Evolutionary conservation across 2,113 vertebrate species (phyloP), one percentile per base, ranked within the genome.

Genomic region (Toxotes jaculatrix): DNA sequence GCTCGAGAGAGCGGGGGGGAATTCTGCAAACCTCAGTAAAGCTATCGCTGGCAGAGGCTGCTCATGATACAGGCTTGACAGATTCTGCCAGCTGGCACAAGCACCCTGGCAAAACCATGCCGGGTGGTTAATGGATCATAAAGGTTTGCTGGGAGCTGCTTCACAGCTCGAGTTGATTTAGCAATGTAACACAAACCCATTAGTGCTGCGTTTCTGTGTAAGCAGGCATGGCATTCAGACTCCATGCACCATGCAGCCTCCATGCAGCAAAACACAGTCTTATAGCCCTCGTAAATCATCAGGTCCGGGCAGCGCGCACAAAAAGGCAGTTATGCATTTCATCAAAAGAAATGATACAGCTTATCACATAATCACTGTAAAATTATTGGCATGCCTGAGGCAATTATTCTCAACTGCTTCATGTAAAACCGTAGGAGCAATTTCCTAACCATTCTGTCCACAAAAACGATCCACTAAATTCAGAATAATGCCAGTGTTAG

Each of bases 91-190:
- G 87, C 91, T 94, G 89, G 90, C 93, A 85, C 36, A 13, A 27
- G 47, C 23, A 2, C 76, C 61, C 79, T 93, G 87, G 92, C 90
- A 91, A 84, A 87, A 90, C 64, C 67, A 4, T 84, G 84, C 84
- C 69, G 78, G 63, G 65, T 79, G 82, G 84, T 89, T 90, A 91
- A 93, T 93, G 87, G 84, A 93, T 93, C 91, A 86, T 92, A 90
- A 93, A 92, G 81, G 84, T 93, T 92, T 87, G 82, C 83, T 91
- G 86, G 85, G 82, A 93, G 90, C 77, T 70, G 74, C 89, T 92
- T 93, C 87, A 87, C 89, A 88, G 90, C 91, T 88, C 85, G 38
- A 86, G 75, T 87, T 93, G 88, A 94, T 93, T 94, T 93, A 92
- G 80, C 77, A 79, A 66, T 84, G 89, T 90, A 93, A 93, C 88